Evolutionary conservation across 2,888 invertebrate species (phyloP).

Genomic region (Eretmocerus hayati): DNA sequence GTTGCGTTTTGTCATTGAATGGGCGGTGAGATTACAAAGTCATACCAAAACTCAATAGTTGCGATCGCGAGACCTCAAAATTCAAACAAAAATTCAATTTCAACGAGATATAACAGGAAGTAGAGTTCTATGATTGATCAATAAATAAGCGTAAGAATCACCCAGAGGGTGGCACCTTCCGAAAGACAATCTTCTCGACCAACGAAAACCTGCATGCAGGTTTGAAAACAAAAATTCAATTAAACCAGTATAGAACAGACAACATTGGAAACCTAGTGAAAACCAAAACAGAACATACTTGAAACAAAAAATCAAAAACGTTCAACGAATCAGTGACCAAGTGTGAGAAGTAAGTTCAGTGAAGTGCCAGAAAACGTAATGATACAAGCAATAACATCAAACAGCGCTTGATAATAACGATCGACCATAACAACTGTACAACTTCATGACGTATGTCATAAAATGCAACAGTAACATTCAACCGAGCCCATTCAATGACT

Average conservation of each 20-base stretch:
- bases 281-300: neutral
- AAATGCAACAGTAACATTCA: too few relatives aligned
- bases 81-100: conserved; percentile 9
- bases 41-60: conserved; percentile 15
- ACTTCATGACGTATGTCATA: too few relatives aligned
- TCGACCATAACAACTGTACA: too few relatives aligned
- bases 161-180: conserved; percentile 15
- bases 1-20: too few relatives aligned
- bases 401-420: too few relatives aligned
- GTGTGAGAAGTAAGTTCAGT: too few relatives aligned
- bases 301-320: neutral
- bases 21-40: conserved; percentile 27
- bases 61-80: conserved; percentile 7
- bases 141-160: conserved; percentile 15
- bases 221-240: conserved; percentile 7
- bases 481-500: too few relatives aligned
- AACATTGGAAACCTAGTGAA: conserved; percentile 4
- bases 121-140: conserved; percentile 1
- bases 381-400: too few relatives aligned
- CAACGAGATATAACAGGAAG: conserved; percentile 6
- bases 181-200: conserved; percentile 4
- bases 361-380: too few relatives aligned
- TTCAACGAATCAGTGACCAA: too few relatives aligned
- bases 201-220: conserved; percentile 2
- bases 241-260: conserved; percentile 1